These are phyloP conservation scores for Heliconius hortense DNA, from an alignment of 2,888 invertebrate genomes.

Conservation along the genomic window DNA sequence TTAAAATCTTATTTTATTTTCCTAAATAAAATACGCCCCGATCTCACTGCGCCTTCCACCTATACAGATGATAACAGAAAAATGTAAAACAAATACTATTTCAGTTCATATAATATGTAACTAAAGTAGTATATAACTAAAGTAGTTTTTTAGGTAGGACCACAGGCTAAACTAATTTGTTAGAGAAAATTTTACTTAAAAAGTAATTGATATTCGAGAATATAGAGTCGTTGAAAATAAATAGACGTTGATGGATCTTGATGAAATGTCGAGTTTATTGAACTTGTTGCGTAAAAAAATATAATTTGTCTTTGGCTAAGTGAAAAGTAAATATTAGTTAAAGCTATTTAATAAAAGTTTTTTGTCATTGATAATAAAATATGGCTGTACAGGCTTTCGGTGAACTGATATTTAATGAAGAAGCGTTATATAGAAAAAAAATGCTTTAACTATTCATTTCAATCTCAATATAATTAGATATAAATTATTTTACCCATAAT, in stretches of 20 bases:
- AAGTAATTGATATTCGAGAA: neutral
- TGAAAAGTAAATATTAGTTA: no score
- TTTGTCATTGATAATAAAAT: no score
- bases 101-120: slow-evolving; percentile 2
- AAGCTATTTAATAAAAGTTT: no score
- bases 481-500: no score
- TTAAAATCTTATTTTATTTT: slow-evolving; percentile 18
- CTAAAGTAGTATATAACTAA: neutral
- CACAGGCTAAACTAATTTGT: slow-evolving; percentile 2
- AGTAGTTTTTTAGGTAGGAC: neutral
- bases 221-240: slow-evolving; percentile 4
- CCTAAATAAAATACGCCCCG: neutral
- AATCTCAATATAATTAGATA: no score
- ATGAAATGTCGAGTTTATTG: slow-evolving; percentile 9
- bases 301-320: no score
- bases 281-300: neutral
- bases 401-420: no score
- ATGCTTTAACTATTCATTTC: no score
- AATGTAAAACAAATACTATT: neutral
- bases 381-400: no score
- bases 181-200: neutral
- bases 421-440: no score
- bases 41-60: slow-evolving; percentile 3
- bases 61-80: slow-evolving; percentile 7
- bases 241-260: slow-evolving; percentile 4